A percentile compares a stretch with the other conserved stretches of the same genome.
These are phyloP conservation scores for Himalopsyche anomala DNA, from an alignment of 2,888 invertebrate species.

Conservation along the genomic window DNA sequence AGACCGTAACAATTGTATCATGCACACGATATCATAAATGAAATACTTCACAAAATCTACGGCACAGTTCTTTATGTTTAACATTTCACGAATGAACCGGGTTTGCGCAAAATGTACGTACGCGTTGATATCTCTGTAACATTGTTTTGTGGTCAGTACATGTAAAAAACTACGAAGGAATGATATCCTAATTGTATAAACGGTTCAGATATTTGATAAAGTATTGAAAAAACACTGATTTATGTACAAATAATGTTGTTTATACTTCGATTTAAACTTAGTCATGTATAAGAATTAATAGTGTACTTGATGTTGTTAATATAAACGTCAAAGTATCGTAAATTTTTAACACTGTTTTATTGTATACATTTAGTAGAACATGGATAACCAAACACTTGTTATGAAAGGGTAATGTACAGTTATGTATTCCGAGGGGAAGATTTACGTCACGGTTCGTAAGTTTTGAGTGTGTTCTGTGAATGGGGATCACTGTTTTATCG, in stretches of 20 bases:
- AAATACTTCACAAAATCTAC: constrained; percentile 7
- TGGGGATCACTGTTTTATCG: constrained; percentile 25
- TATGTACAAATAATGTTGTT: not conserved
- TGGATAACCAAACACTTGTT: not conserved
- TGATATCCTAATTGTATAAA: not conserved
- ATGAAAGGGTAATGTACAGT: constrained; percentile 9
- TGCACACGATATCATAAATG: not conserved
- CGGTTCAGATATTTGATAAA: not conserved
- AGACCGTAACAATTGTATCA: not conserved
- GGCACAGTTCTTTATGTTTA: not conserved
- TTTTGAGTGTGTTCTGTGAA: constrained; percentile 20
- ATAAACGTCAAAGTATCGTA: constrained; percentile 20
- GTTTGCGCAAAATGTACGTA: constrained; percentile 26
- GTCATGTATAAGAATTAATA: not conserved
- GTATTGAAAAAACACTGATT: not conserved
- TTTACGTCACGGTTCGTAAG: constrained; percentile 18
- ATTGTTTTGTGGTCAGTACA: constrained; percentile 12
- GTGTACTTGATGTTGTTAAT: constrained; percentile 8
- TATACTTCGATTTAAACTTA: not conserved
- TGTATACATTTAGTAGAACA: not conserved
- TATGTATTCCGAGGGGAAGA: constrained; percentile 17
- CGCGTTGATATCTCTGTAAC: constrained; percentile 32
- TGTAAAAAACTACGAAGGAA: not conserved
- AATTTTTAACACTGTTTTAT: not conserved
- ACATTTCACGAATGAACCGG: constrained; percentile 13